Conservation (phyloP, 1,140 invertebrate species). For the Hycleus phaleratus region DNA sequence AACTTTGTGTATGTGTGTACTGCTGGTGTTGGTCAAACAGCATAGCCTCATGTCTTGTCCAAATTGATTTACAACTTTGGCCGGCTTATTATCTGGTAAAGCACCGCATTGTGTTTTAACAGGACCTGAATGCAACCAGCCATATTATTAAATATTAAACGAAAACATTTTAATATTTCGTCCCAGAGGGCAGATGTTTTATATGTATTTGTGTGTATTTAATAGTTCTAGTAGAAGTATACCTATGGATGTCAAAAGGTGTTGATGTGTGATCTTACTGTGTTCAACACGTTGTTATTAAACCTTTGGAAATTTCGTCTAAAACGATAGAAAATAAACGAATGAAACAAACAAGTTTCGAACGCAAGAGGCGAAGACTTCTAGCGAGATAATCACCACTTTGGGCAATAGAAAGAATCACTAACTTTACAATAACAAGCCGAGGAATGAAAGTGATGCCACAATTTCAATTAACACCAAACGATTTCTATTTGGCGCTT, state of each 20-base stretch:
- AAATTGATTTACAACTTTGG: constrained; percentile 34
- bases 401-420: too few relatives aligned
- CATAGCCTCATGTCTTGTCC: too few relatives aligned
- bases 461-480: too few relatives aligned
- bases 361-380: too few relatives aligned
- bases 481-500: too few relatives aligned
- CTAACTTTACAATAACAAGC: too few relatives aligned
- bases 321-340: too few relatives aligned
- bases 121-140: constrained; percentile 17
- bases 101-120: constrained; percentile 34
- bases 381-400: too few relatives aligned
- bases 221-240: too few relatives aligned
- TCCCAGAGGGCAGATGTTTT: constrained; percentile 25
- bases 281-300: constrained; percentile 25
- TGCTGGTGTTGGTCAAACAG: constrained; percentile 18
- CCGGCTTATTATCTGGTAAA: constrained; percentile 36
- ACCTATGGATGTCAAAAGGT: constrained; percentile 23
- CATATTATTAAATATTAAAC: constrained; percentile 38
- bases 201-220: constrained; percentile 12
- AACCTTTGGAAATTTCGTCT: not conserved
- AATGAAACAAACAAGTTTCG: too few relatives aligned
- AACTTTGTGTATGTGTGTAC: constrained; percentile 9
- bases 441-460: too few relatives aligned
- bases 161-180: constrained; percentile 35
- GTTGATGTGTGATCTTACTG: constrained; percentile 33